phyloP scores from a whole-genome alignment of 2,113 vertebrate genomes.

The Bubo scandiacus region DNA sequence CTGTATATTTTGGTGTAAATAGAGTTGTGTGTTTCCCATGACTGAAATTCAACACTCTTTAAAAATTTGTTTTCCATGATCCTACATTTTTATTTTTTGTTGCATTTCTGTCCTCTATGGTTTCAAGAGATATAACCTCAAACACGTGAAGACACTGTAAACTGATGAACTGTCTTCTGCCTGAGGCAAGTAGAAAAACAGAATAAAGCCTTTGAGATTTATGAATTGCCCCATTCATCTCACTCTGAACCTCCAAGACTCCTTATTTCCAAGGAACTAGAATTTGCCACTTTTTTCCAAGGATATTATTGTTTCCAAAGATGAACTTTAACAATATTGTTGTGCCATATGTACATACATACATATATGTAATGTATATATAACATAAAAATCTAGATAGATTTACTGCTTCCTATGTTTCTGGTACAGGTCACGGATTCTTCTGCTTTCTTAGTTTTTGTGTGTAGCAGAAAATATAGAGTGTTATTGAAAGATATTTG shows the following conservation, averaged over 20 bases:
- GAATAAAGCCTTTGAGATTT: not conserved
- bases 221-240: not conserved
- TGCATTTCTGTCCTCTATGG: not conserved
- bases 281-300: not conserved
- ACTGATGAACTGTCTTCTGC: not conserved
- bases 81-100: not conserved
- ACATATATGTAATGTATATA: not conserved
- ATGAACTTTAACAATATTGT: not conserved
- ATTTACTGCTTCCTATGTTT: not conserved
- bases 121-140: not conserved
- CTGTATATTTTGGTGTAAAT: not conserved
- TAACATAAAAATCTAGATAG: not conserved
- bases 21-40: not conserved
- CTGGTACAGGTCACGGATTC: not conserved
- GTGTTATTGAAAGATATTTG: not conserved
- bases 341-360: not conserved
- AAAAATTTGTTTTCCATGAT: not conserved
- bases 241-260: not conserved
- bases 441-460: not conserved
- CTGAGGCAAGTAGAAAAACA: not conserved
- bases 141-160: not conserved
- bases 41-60: not conserved
- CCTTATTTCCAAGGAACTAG: not conserved
- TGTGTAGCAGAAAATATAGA: not conserved
- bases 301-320: not conserved